Evolutionary conservation across 2,113 vertebrate species (phyloP).

Genomic region (Malurus alboscapulatus): DNA sequence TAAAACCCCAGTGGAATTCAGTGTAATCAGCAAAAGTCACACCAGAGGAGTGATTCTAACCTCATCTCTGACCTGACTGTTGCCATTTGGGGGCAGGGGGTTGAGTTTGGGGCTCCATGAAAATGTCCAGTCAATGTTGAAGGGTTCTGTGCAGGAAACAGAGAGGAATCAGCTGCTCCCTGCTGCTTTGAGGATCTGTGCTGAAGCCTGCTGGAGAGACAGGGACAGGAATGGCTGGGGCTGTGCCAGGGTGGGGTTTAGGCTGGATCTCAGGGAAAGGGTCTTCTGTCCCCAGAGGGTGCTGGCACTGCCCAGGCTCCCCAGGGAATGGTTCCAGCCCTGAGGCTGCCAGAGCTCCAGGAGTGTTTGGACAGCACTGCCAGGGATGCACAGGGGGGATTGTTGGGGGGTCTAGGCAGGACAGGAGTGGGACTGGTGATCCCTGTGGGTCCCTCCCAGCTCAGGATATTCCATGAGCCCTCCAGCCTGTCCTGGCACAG

Average conservation of each 20-base stretch:
- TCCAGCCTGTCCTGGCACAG: background rate
- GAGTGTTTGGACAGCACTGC: rapidly evolving
- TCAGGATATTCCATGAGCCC: background rate
- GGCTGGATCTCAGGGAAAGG: too few relatives aligned
- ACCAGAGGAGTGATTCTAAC: background rate
- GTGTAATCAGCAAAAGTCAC: background rate
- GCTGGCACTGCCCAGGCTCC: too few relatives aligned
- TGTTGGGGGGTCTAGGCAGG: background rate
- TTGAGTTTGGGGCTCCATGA: background rate
- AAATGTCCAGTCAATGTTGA: background rate
- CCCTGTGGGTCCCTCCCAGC: background rate
- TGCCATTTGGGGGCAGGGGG: background rate
- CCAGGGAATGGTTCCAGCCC: too few relatives aligned
- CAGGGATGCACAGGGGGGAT: background rate
- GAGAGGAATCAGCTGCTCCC: background rate
- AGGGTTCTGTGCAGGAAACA: too few relatives aligned
- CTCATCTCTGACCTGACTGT: background rate
- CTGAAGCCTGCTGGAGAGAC: background rate
- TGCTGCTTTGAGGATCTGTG: background rate
- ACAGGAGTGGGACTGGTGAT: rapidly evolving
- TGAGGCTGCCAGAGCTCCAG: too few relatives aligned
- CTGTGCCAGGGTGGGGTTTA: background rate
- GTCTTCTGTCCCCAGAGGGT: too few relatives aligned
- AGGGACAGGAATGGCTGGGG: background rate
- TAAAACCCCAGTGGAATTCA: background rate